Base-by-base conservation (phyloP, 1,140 invertebrate species). In the Sinella curviseta region DNA sequence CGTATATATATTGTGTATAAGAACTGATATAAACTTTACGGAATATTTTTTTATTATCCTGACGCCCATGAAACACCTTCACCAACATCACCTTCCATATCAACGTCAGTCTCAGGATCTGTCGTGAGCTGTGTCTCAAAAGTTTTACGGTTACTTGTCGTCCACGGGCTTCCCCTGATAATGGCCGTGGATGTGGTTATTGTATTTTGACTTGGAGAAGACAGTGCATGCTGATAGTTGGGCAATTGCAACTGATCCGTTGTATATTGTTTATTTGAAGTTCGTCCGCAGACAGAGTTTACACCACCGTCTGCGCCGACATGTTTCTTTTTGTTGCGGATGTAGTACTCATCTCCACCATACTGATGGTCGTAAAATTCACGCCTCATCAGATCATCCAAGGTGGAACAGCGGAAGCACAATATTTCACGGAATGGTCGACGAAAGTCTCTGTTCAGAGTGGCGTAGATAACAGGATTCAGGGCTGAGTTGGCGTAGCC, bases 391-490 rank as follows among this genome's bases (percentile, higher is more conserved):
- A 95, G 94, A 83, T 93, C 92, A 86, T 96, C 96, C 70, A 97
- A 88, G 77, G 94, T 94, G 55, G 92, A 92, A 86, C 95, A 97
- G 28, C 94, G 91, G 86, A 95, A 95, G 87, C 92, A 96, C 0
- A 97, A 89, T 55, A 97, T 96, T 85, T 95, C 93, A 85, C 94
- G 92, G 87, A 97, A 98, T 16, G 96, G 95, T 84, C 94, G 93
- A 77, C 96, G 91, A 86, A 98, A 98, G 86, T 98, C 96, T 48
- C 93, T 90, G 85, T 97, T 97, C 28, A 97, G 88, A 2, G 94
- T 96, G 0, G 95, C 95, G 87, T 97, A 98, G 60, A 98, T 97
- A 76, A 97, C 93, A 0, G 96, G 96, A 86, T 98, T 98, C 31
- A 77, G 30, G 3, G 28, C 54, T 3, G 39, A 55, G 86, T 98